A percentile compares a stretch with the other conserved stretches of the same genome.
These are phyloP conservation scores for Scylla paramamosain DNA, from an alignment of 1,140 invertebrate species.

Conservation along the genomic window DNA sequence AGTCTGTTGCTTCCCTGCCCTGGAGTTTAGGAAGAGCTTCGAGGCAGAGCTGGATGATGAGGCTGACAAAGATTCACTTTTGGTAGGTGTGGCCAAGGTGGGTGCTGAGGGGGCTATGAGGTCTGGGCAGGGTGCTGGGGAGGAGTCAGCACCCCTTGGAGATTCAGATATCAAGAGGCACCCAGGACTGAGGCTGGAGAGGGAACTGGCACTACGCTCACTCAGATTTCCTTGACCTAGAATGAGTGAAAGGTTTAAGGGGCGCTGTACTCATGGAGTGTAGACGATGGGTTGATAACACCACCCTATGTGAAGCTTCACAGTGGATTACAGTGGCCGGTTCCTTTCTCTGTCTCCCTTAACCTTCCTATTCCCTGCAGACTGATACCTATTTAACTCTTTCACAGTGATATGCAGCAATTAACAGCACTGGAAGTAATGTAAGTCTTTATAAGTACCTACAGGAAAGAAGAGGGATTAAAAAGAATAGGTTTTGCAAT, in stretches of 20 bases:
- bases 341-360: too few species aligned
- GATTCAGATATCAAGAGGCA: constrained; percentile 63
- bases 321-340: too few species aligned
- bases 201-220: constrained; percentile 66
- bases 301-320: too few species aligned
- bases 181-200: constrained; percentile 64
- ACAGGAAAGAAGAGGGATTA: too few species aligned
- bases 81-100: background rate
- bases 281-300: too few species aligned
- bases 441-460: too few species aligned
- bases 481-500: too few species aligned
- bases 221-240: constrained; percentile 45
- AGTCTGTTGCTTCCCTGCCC: background rate
- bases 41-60: background rate
- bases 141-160: constrained; percentile 43
- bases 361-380: too few species aligned
- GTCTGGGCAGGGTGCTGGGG: background rate
- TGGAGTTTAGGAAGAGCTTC: background rate
- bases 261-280: too few species aligned
- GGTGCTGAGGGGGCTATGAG: background rate
- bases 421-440: too few species aligned
- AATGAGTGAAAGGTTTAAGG: background rate
- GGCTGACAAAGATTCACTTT: background rate
- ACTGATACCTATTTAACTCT: too few species aligned
- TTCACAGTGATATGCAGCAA: too few species aligned